A percentile compares a stretch with the other conserved stretches of the same genome.
Evolutionary conservation across 1,140 invertebrate species (phyloP).

Genomic region (Apocrypta bakeri): DNA sequence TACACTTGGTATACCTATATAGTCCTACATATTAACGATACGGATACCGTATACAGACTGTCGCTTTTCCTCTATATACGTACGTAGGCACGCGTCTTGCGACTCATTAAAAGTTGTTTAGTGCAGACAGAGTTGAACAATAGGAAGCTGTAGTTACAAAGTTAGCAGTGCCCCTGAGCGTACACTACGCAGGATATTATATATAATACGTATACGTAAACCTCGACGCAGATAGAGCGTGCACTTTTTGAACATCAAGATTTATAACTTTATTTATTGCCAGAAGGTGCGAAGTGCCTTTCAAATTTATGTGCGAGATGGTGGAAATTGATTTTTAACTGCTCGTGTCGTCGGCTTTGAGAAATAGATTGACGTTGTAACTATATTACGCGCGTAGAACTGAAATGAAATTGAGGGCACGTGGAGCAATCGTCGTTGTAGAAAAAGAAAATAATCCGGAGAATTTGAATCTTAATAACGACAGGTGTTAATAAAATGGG

Average conservation of each 20-base stretch:
- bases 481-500: no score
- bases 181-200: not conserved
- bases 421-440: not conserved
- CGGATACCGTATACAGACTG: not conserved
- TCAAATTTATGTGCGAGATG: not conserved
- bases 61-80: not conserved
- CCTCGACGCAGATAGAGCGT: not conserved
- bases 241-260: not conserved
- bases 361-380: not conserved
- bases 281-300: constrained; percentile 9
- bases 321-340: constrained; percentile 28
- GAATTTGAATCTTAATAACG: not conserved
- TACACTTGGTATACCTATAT: no score
- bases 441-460: not conserved
- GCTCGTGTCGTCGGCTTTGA: not conserved
- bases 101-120: constrained; percentile 41
- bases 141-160: not conserved
- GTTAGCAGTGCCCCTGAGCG: not conserved
- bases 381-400: not conserved
- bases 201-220: no score
- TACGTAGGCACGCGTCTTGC: not conserved
- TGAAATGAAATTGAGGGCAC: not conserved
- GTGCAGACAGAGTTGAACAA: not conserved
- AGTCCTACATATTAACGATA: not conserved
- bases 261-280: constrained; percentile 35